These are phyloP conservation scores for Rhea americana DNA, from an alignment of 2,113 vertebrate species.

Conservation along the genomic window DNA sequence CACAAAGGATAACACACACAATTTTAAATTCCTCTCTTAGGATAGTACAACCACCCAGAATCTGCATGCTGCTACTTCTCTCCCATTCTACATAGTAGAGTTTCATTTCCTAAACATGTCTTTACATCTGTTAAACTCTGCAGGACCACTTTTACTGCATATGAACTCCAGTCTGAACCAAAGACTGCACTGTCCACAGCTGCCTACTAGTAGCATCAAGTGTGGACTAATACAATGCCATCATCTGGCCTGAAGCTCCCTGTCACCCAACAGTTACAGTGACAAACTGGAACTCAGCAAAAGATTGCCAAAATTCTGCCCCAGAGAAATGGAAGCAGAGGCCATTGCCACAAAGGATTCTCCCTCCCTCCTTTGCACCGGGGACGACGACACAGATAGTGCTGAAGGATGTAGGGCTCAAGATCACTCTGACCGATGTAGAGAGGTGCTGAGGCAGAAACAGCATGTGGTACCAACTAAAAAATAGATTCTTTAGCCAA, in stretches of 20 bases:
- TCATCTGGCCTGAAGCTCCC: background rate
- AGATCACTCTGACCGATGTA: background rate
- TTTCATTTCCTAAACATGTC: background rate
- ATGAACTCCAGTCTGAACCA: background rate
- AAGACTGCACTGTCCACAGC: background rate
- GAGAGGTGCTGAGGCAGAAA: constrained; percentile 38
- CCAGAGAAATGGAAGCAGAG: background rate
- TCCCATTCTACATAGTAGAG: background rate
- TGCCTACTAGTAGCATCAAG: background rate
- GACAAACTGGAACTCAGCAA: background rate
- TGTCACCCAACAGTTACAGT: background rate
- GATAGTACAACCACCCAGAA: too few species aligned
- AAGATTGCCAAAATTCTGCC: background rate
- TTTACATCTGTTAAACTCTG: background rate
- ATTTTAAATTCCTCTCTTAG: background rate
- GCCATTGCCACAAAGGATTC: background rate
- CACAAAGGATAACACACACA: background rate
- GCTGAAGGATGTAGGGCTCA: constrained; percentile 34
- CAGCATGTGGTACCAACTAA: constrained; percentile 27
- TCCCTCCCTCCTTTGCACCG: background rate
- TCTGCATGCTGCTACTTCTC: background rate
- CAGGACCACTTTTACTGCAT: background rate
- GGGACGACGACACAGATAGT: background rate
- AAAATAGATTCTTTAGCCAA: constrained; percentile 24
- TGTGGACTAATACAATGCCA: background rate